Conservation (phyloP, 1,140 invertebrate genomes). For the Saccostrea cuccullata region DNA sequence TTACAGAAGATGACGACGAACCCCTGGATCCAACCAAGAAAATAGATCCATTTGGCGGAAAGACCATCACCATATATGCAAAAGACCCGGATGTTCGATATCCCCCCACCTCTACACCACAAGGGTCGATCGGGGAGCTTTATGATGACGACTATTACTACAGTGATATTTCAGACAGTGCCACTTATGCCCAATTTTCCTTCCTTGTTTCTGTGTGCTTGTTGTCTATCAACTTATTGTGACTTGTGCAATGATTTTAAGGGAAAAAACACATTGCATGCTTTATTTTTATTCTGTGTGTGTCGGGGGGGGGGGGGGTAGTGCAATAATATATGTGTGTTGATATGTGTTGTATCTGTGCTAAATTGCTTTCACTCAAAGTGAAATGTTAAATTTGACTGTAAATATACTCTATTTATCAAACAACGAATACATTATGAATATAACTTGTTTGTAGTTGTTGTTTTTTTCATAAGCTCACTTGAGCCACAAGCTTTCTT, state of each 20-base stretch:
- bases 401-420: too few species aligned
- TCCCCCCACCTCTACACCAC: not conserved
- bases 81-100: conserved; percentile 13
- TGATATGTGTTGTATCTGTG: not conserved
- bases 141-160: not conserved
- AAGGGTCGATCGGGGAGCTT: not conserved
- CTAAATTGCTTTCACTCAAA: too few species aligned
- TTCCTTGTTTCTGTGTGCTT: not conserved
- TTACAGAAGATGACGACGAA: conserved; percentile 39
- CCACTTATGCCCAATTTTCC: not conserved
- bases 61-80: conserved; percentile 35
- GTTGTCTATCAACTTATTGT: not conserved
- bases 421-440: too few species aligned
- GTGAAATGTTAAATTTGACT: too few species aligned
- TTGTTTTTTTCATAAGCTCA: too few species aligned
- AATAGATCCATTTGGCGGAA: conserved; percentile 43
- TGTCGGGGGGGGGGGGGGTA: too few species aligned
- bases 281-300: too few species aligned
- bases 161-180: not conserved
- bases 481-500: too few species aligned
- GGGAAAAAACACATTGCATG: not conserved
- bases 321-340: not conserved
- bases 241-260: not conserved
- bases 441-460: too few species aligned
- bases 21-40: not conserved